A percentile compares a stretch with the other conserved stretches of the same genome.
Conservation (phyloP, 2,113 vertebrate genomes). For the Rattus norvegicus region GRCr8 NC_086024.1:132846001-132846500, state of each 20-base stretch:
- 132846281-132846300: neutral
- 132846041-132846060: neutral
- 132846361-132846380: neutral
- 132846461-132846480: too few relatives aligned
- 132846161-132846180: conserved; percentile 63
- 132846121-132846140: conserved; percentile 62
- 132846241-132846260: conserved; percentile 44
- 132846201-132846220: conserved; percentile 53
- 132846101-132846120: neutral
- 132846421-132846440: too few relatives aligned
- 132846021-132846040: neutral
- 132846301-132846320: conserved; percentile 29
- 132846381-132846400: neutral
- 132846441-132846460: too few relatives aligned
- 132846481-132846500: too few relatives aligned
- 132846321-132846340: neutral
- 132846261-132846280: conserved; percentile 36
- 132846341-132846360: neutral
- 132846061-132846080: neutral
- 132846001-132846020: neutral
- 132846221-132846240: neutral
- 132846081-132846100: conserved; percentile 41
- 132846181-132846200: conserved; percentile 55
- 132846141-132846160: conserved; percentile 60
- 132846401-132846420: too few relatives aligned